These are phyloP conservation scores for Nannobrachium achirus DNA, from an alignment of 2,113 vertebrate genomes.

Conservation along the genomic window DNA sequence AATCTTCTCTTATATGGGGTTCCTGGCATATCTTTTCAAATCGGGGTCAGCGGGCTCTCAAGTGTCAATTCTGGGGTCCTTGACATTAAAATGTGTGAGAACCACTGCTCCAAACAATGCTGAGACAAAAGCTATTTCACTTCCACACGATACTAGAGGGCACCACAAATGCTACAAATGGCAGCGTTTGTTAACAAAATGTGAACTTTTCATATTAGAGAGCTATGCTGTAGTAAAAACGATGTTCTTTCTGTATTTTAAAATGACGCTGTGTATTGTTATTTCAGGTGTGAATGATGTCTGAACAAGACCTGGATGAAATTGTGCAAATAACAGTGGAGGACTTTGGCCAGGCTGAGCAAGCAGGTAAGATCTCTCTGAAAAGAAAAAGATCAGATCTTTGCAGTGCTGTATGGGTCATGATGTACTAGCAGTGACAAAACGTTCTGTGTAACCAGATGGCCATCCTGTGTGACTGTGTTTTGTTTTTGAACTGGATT, in stretches of 20 bases:
- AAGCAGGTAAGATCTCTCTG: slow-evolving; percentile 79
- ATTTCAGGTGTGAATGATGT: slow-evolving; percentile 88
- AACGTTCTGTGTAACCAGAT: neutral
- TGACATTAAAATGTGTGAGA: no score
- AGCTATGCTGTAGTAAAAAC: slow-evolving; percentile 9
- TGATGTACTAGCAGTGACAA: neutral
- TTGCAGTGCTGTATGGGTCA: neutral
- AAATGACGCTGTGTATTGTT: neutral
- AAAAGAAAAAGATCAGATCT: neutral
- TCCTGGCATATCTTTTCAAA: no score
- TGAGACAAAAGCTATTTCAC: no score
- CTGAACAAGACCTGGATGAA: slow-evolving; percentile 92
- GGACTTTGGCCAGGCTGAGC: slow-evolving; percentile 88
- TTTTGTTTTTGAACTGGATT: slow-evolving; percentile 32
- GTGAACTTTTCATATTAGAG: neutral
- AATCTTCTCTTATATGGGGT: no score
- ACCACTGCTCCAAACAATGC: no score
- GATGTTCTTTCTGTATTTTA: neutral
- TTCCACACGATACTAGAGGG: no score
- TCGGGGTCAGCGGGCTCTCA: no score
- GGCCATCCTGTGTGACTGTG: neutral
- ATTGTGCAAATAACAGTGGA: slow-evolving; percentile 98
- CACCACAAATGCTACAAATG: no score
- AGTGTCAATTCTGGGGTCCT: no score
- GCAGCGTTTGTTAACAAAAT: neutral